Percentiles rank a stretch among this genome's conserved stretches.
Evolutionary conservation across 2,113 vertebrate species (phyloP).

Genomic region (Irena cyanogastra): DNA sequence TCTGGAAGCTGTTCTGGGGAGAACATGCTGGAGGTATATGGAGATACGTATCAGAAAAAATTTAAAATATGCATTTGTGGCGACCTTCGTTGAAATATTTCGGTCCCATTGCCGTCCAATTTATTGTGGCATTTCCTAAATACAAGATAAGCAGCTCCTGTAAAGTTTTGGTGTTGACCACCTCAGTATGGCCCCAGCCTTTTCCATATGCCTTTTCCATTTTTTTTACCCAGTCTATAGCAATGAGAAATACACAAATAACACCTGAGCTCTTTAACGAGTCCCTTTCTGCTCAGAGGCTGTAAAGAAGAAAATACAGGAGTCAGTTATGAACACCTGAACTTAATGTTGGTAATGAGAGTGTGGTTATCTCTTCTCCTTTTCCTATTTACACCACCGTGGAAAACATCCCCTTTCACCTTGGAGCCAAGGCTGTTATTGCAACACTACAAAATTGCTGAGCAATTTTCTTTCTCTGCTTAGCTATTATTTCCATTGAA

Average conservation of each 20-base stretch:
- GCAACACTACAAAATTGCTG: background rate
- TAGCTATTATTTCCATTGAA: background rate
- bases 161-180: background rate
- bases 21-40: background rate
- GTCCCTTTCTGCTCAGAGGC: background rate
- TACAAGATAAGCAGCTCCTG: background rate
- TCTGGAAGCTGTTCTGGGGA: background rate
- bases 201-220: background rate
- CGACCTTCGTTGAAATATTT: background rate
- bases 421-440: background rate
- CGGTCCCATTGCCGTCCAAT: background rate
- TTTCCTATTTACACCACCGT: background rate
- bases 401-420: background rate
- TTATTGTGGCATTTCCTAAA: background rate
- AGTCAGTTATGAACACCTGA: background rate
- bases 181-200: background rate
- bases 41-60: background rate
- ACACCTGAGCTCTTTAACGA: background rate
- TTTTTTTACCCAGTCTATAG: background rate
- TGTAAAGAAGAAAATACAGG: background rate
- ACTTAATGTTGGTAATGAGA: background rate
- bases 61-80: accelerated
- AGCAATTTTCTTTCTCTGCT: background rate
- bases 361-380: background rate
- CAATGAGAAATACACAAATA: background rate